phyloP scores from a whole-genome alignment of 2,888 invertebrate genomes.

The Chymomyza fuscimana region DNA sequence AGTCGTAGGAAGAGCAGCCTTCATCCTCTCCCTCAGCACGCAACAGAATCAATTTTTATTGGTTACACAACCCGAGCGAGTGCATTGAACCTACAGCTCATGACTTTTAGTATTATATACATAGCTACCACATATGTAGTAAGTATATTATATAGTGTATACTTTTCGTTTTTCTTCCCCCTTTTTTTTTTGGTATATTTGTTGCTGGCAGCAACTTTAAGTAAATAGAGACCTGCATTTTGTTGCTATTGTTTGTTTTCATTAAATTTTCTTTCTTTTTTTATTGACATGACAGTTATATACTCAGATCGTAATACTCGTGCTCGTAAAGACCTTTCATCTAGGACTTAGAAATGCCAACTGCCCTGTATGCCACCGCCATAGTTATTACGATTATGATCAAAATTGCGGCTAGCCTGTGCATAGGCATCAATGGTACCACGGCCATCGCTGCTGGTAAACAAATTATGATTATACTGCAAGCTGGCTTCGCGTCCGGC shows the following conservation, averaged over 20 bases:
- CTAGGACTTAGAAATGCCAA: constrained; percentile 16
- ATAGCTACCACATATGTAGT: neutral
- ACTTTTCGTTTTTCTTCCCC: constrained; percentile 8
- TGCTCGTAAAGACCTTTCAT: neutral
- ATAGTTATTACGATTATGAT: constrained; percentile 53
- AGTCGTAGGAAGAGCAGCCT: neutral
- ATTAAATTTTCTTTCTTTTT: neutral
- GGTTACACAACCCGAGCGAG: constrained; percentile 62
- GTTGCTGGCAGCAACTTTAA: constrained; percentile 36
- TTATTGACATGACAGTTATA: neutral
- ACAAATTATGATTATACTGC: constrained; percentile 66
- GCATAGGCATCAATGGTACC: constrained; percentile 65
- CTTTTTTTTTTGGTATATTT: constrained; percentile 22
- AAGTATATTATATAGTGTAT: neutral
- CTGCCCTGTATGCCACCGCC: constrained; percentile 52
- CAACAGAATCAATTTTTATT: constrained; percentile 68
- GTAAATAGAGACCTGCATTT: constrained; percentile 40
- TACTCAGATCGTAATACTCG: neutral
- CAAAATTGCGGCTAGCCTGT: constrained; percentile 57
- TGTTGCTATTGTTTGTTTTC: constrained; percentile 23
- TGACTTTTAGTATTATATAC: constrained; percentile 60
- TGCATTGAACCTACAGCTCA: constrained; percentile 60
- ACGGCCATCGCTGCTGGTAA: constrained; percentile 55
- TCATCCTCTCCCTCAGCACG: constrained; percentile 23
- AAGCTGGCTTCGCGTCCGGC: constrained; percentile 50